These are phyloP conservation scores for Epistrophe eligans DNA, from an alignment of 2,888 invertebrate species.

Conservation along the genomic window DNA sequence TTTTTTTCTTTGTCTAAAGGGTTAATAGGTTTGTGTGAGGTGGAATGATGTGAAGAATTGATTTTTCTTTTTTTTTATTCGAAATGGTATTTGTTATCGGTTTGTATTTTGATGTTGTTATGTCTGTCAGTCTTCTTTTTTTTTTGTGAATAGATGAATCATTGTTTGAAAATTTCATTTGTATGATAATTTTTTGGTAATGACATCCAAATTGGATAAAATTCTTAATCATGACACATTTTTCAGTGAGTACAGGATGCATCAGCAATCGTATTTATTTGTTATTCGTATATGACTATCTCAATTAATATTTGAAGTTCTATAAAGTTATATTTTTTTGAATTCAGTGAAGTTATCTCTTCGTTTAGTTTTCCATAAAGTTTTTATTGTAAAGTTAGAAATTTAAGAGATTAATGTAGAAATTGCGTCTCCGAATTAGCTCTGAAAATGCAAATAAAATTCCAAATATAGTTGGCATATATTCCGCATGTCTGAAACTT, in stretches of 20 bases:
- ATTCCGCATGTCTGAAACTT: background rate
- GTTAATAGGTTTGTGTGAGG: slow-evolving; percentile 1
- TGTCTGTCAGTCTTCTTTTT: background rate
- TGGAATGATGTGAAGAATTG: background rate
- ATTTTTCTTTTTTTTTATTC: slow-evolving; percentile 2
- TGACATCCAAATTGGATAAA: background rate
- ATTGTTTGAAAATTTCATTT: background rate
- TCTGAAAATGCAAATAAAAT: background rate
- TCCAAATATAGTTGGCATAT: background rate
- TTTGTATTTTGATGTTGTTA: background rate
- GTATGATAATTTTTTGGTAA: background rate
- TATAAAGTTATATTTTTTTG: no score
- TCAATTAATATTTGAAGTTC: no score
- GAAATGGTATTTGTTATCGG: background rate
- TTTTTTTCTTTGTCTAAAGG: slow-evolving; percentile 12
- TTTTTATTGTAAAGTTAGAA: no score
- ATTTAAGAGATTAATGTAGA: no score
- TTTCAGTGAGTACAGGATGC: background rate
- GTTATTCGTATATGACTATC: no score
- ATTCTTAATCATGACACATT: background rate
- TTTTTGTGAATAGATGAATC: background rate
- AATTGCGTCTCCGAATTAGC: background rate
- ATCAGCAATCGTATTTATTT: background rate
- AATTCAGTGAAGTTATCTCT: no score
- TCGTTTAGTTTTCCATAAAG: no score